These are phyloP conservation scores for Drosophila watanabei DNA, from an alignment of 1,140 invertebrate species.

Conservation along the genomic window DNA sequence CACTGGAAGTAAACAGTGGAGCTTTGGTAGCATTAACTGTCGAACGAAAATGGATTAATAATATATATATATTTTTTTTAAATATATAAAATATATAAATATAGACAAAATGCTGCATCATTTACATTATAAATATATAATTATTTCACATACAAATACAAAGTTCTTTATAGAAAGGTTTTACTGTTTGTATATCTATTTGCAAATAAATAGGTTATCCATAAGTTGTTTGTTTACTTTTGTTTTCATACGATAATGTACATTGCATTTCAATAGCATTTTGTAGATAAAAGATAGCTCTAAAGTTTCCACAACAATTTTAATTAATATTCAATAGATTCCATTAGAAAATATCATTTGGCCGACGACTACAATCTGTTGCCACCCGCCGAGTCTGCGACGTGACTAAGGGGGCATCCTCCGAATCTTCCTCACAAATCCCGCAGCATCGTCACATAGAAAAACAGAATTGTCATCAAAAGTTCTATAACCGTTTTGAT, in stretches of 20 bases:
- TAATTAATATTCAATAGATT: slow-evolving; percentile 4
- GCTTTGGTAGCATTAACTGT: background rate
- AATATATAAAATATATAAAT: background rate
- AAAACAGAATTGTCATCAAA: slow-evolving; percentile 33
- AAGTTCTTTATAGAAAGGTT: background rate
- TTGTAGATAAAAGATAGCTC: slow-evolving; percentile 6
- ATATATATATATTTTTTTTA: background rate
- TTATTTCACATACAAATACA: too few species aligned
- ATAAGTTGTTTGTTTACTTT: slow-evolving; percentile 59
- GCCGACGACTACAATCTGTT: background rate
- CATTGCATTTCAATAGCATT: slow-evolving; percentile 29
- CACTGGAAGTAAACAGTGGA: background rate
- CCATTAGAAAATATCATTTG: background rate
- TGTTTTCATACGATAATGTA: slow-evolving; percentile 14
- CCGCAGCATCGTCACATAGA: slow-evolving; percentile 6
- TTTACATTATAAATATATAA: too few species aligned
- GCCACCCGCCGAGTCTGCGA: slow-evolving; percentile 21
- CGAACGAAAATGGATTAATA: background rate
- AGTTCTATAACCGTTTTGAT: slow-evolving; percentile 42
- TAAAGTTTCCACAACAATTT: background rate
- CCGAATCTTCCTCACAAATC: background rate
- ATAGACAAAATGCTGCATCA: too few species aligned
- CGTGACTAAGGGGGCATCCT: slow-evolving; percentile 49
- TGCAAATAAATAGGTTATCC: slow-evolving; percentile 2
- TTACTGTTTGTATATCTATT: slow-evolving; percentile 5